Evolutionary conservation across 2,113 vertebrate genomes (phyloP).

Genomic region (Vombatus ursinus): DNA sequence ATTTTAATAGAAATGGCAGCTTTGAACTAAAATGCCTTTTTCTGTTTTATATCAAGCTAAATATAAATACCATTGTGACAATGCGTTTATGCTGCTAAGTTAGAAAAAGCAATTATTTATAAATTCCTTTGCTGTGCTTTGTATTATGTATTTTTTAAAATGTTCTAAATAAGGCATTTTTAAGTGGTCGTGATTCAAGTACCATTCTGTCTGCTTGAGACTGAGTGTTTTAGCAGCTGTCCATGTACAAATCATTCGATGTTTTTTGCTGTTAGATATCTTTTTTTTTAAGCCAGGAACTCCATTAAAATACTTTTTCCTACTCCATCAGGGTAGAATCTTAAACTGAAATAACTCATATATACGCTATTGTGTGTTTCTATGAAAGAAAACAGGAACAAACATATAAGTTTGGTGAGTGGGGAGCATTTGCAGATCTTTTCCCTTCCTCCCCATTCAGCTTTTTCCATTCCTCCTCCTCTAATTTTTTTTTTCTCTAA

Average conservation of each 20-base stretch:
- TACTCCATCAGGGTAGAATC: background rate
- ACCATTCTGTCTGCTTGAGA: background rate
- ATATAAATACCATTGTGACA: background rate
- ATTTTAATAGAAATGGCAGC: background rate
- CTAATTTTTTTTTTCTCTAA: background rate
- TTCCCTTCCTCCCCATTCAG: background rate
- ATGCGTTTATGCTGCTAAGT: background rate
- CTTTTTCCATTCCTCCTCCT: background rate
- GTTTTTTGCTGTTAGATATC: background rate
- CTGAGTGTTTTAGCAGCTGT: background rate
- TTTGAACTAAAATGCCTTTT: background rate
- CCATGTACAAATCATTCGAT: background rate
- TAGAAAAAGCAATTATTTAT: background rate
- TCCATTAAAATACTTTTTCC: slow-evolving; percentile 9
- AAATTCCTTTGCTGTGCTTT: background rate
- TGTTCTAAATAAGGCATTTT: background rate
- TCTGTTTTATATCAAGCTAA: background rate
- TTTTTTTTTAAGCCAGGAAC: background rate
- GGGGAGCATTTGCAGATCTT: background rate
- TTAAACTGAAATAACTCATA: background rate
- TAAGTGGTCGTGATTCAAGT: background rate
- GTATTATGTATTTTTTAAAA: background rate
- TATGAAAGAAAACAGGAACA: background rate
- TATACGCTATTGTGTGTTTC: background rate
- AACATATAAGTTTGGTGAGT: background rate